These are phyloP conservation scores for Melipona quadrifasciata DNA, from an alignment of 1,140 invertebrate species.

Conservation along the genomic window DNA sequence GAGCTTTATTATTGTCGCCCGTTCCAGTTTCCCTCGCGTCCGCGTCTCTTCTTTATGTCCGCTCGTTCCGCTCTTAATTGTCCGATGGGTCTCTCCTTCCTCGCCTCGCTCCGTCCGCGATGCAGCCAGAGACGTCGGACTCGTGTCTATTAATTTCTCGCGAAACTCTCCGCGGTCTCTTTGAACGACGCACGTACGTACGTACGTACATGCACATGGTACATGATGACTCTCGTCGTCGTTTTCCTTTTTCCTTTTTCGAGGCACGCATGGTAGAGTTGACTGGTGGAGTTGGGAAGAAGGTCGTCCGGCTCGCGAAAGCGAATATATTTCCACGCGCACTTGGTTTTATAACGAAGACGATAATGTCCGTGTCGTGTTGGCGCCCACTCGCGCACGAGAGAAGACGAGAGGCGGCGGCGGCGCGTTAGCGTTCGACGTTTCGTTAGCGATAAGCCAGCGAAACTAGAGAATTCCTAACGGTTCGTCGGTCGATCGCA, in stretches of 20 bases:
- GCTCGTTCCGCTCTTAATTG: slow-evolving; percentile 4
- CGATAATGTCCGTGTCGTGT: slow-evolving; percentile 40
- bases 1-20: slow-evolving; percentile 20
- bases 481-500: slow-evolving; percentile 48
- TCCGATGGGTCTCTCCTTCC: background rate
- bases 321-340: background rate
- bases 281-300: background rate
- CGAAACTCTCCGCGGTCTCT: background rate
- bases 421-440: slow-evolving; percentile 41
- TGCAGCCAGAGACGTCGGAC: background rate
- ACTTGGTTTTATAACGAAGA: slow-evolving; percentile 26
- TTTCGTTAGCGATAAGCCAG: slow-evolving; percentile 33
- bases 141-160: slow-evolving; percentile 7
- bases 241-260: background rate
- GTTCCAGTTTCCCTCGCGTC: background rate
- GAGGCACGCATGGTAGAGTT: background rate
- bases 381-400: slow-evolving; percentile 29
- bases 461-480: slow-evolving; percentile 49
- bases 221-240: background rate
- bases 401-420: background rate
- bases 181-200: background rate
- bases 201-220: background rate
- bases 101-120: background rate
- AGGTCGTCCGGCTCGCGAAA: background rate
- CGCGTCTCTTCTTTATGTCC: slow-evolving; percentile 10